phyloP scores from a whole-genome alignment of 2,797 vertebrate species.

The Eulemur albifrons region DNA sequence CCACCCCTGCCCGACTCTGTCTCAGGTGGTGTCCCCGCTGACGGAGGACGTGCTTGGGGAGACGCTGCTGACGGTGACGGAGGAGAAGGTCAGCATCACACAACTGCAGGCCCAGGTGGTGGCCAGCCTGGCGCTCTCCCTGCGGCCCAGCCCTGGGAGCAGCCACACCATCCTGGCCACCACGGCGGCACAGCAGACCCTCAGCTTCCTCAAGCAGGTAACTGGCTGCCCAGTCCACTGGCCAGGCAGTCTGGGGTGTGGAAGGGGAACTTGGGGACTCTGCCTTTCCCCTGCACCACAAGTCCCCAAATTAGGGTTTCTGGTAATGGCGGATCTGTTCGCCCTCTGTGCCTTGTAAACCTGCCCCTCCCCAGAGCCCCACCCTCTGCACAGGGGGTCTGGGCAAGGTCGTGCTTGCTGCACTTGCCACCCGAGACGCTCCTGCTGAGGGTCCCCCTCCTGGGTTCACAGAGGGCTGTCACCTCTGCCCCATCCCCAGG shows the following conservation, averaged over 20 bases:
- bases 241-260: background rate
- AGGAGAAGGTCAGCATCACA: constrained; percentile 96
- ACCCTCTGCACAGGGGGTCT: background rate
- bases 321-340: background rate
- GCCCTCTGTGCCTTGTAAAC: no score
- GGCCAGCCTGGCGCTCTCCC: constrained; percentile 92
- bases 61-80: constrained; percentile 91
- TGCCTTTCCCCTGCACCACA: background rate
- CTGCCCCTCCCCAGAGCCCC: background rate
- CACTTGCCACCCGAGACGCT: background rate
- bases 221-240: background rate
- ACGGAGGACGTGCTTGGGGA: constrained; percentile 94
- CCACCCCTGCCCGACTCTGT: background rate
- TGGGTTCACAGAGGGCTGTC: background rate
- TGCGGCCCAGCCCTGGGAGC: constrained; percentile 95
- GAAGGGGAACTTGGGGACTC: background rate
- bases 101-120: constrained; percentile 94
- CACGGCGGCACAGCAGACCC: constrained; percentile 91
- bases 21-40: constrained; percentile 96
- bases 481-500: background rate
- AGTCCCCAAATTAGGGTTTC: background rate
- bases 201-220: constrained; percentile 95
- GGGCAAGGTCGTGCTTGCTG: background rate
- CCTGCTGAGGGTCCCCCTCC: background rate
- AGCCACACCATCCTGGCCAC: constrained; percentile 98